Evolutionary conservation across 2,113 vertebrate species (phyloP), one percentile per base, ranked within the genome.

Genomic region (Panthera uncia): DNA sequence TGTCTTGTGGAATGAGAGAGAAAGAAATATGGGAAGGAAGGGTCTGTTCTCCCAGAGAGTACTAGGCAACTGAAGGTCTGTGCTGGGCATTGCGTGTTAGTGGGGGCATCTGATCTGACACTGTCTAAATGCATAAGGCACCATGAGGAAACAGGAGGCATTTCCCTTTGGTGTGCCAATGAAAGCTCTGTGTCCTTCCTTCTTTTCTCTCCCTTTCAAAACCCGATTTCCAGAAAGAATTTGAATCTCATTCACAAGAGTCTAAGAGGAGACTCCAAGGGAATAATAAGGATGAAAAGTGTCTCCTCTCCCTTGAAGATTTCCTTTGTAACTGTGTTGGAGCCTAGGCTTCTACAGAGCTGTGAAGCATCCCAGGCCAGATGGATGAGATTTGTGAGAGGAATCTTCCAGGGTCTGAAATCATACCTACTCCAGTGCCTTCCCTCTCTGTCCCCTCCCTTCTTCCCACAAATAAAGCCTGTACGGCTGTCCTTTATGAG

Each of bases 161-260:
- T n/a, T 76, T 81, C 15, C 52, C 95, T 55, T n/a, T 92, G 41
- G 29, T 82, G 65, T 11, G 63, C 18, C 68, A 83, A 31, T 74
- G 74, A 94, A 74, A 94, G 41, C 36, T 76, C 48, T 66, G 11
- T 82, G 31, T 73, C 27, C 68, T 84, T 76, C 27, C 45, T 86
- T 78, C 79, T 84, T 45, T 48, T 65, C 50, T 89, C 36, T 91
- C 13, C 33, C 18, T 97, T 68, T 92, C 50, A 78, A 95, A 93
- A 69, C 55, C 45, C 84, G 21, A 69, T 83, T 86, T 95, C 80
- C 48, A 73, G 55, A 82, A 88, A 84, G 52, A 83, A 88, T 83
- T n/a, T 29, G 48, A 94, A 65, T 82, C 36, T 95, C 52, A 65
- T 89, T 94, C n/a, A 4, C 6, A 48, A 41, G 80, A 87, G 52